Base-by-base conservation (phyloP, 2,113 vertebrate genomes). In the Sylvilagus bachmani region DNA sequence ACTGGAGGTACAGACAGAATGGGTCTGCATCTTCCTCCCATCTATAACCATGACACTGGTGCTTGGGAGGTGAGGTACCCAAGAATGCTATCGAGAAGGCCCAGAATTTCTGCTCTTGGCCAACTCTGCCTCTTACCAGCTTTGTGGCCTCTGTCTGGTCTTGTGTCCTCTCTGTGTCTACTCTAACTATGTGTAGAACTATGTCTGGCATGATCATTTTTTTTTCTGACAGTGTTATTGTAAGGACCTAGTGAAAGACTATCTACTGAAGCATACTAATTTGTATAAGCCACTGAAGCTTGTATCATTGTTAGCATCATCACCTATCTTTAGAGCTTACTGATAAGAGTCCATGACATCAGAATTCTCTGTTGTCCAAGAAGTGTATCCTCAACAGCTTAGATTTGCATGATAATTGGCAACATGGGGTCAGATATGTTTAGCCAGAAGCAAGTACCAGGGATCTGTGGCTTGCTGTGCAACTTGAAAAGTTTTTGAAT, bases 401-500 rank as follows among this genome's bases (percentile, higher is more conserved):
- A 27, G 6, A 49, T 83, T 58, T 88, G 62, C 51, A 16, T 19
- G 13, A n/a, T 81, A 67, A 87, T 81, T 88, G 89, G 19, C 55
- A 70, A 61, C 2, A 7, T 51, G 44, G 61, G 61, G 67, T 69
- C 71, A 44, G 80, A 62, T 75, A 80, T 85, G 74, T 96, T 89
- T 71, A 95, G 71, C 58, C 31, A 83, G 73, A 89, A 79, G 31
- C 55, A 77, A 53, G n/a, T 22, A 44, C 14, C 36, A 69, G 89
- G 49, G 61, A 87, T 21, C 21, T 87, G 67, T 86, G 73, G 61
- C 36, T 93, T 93, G 33, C 85, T 87, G 27, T 87, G n/a, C 51
- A 81, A 78, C 77, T 95, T 92, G 58, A 84, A 64, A 90, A 14
- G 19, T 82, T 94, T 92, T 74, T 90, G 73, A 93, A 62, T 89